A percentile compares a stretch with the other conserved stretches of the same genome.
These are phyloP conservation scores for Yasuhikotakia modesta DNA, from an alignment of 2,797 vertebrate species.

Conservation along the genomic window DNA sequence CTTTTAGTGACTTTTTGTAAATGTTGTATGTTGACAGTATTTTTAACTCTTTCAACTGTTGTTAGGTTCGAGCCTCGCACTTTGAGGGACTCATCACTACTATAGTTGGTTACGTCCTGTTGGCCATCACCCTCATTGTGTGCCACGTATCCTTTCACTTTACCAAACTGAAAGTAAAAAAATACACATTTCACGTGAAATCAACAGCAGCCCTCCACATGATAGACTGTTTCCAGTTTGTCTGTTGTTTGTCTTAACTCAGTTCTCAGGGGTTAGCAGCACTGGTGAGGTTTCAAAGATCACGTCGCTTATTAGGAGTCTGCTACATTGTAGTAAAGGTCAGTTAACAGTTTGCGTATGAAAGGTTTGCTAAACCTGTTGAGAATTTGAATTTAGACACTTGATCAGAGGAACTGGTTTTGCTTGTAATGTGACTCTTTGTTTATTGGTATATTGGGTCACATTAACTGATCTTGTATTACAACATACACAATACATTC, in stretches of 20 bases:
- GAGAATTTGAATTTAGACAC: background rate
- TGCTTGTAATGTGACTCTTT: too few relatives aligned
- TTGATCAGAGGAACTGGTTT: background rate
- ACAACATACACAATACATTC: background rate
- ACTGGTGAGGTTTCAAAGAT: constrained; percentile 90
- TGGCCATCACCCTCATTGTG: constrained; percentile 94
- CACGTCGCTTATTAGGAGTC: constrained; percentile 89
- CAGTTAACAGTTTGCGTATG: constrained; percentile 56
- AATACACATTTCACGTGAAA: too few relatives aligned
- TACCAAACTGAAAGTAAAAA: background rate
- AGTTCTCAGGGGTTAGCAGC: constrained; percentile 86
- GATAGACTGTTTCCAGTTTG: background rate
- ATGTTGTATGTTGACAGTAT: background rate
- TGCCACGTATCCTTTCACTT: constrained; percentile 98
- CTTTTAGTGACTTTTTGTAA: background rate
- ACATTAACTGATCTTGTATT: background rate
- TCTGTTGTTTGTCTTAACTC: constrained; percentile 72
- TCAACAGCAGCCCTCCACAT: background rate
- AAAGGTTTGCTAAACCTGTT: constrained; percentile 4
- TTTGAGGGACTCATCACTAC: constrained; percentile 98
- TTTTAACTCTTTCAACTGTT: background rate
- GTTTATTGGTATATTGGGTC: background rate
- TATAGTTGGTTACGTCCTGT: constrained; percentile 94
- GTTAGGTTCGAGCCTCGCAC: constrained; percentile 93
- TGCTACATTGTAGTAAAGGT: constrained; percentile 99